Evolutionary conservation across 2,113 vertebrate genomes (phyloP).

Genomic region (Boulengeromyrus knoepffleri): DNA sequence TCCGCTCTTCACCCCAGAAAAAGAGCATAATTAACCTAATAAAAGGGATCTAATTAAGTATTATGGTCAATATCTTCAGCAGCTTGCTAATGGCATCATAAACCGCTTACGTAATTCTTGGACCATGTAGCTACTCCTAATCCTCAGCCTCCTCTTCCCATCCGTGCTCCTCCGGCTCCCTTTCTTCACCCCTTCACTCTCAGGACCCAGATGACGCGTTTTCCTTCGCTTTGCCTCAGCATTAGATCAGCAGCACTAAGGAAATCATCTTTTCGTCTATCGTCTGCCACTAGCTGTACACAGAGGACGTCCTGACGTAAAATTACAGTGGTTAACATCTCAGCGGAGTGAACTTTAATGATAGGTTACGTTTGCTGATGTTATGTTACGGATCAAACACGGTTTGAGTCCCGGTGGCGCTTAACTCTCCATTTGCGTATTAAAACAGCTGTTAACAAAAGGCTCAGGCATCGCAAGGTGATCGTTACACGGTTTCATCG

Average conservation of each 20-base stretch:
- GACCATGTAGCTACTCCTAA: background rate
- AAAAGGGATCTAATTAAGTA: background rate
- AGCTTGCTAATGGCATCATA: background rate
- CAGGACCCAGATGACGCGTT: background rate
- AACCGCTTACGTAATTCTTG: background rate
- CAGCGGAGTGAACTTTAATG: background rate
- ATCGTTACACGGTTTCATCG: background rate
- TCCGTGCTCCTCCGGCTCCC: background rate
- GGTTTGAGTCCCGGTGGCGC: background rate
- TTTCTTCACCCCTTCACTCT: background rate
- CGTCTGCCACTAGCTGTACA: background rate
- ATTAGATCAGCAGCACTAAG: background rate
- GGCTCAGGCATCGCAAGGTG: background rate
- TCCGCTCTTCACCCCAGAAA: background rate
- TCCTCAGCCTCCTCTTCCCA: background rate
- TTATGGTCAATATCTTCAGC: background rate
- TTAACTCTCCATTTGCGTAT: background rate
- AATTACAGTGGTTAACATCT: background rate
- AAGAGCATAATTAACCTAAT: background rate
- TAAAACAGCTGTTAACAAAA: background rate
- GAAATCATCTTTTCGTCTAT: background rate
- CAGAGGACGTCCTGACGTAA: constrained; percentile 9
- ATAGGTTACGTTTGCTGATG: background rate
- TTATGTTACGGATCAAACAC: background rate
- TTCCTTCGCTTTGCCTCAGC: background rate